Conservation (phyloP, 2,113 vertebrate species). For the Percina caprodes region DNA sequence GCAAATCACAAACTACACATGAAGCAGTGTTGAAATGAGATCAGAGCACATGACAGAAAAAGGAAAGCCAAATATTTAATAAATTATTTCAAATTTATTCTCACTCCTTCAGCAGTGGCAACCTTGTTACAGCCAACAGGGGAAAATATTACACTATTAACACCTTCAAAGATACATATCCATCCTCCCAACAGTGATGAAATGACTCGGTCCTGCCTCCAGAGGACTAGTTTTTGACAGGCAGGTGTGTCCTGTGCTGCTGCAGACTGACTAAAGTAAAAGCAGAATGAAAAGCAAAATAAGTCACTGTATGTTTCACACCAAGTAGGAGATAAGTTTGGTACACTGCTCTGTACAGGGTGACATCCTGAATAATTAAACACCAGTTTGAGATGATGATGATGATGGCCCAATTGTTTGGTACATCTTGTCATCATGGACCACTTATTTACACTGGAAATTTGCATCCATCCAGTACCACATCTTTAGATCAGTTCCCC, state of each 20-base stretch:
- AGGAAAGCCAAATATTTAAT: conserved; percentile 73
- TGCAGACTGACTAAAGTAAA: background rate
- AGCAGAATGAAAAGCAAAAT: conserved; percentile 28
- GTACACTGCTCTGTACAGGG: conserved; percentile 9
- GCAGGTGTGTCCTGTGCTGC: conserved; percentile 7
- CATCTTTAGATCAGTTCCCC: conserved; percentile 54
- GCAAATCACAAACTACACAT: background rate
- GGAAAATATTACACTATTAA: conserved; percentile 65
- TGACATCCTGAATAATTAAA: background rate
- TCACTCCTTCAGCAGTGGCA: conserved; percentile 64
- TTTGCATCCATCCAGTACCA: background rate
- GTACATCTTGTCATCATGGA: background rate
- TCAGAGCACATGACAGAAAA: background rate
- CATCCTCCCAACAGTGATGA: conserved; percentile 20
- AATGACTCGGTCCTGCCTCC: conserved; percentile 14
- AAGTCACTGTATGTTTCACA: conserved; percentile 4
- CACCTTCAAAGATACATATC: conserved; percentile 69
- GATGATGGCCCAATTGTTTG: background rate
- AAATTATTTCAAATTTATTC: conserved; percentile 81
- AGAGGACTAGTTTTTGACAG: conserved; percentile 5
- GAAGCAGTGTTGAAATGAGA: background rate
- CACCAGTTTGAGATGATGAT: background rate
- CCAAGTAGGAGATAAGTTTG: background rate
- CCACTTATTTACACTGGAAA: conserved; percentile 36
- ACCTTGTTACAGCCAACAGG: conserved; percentile 56